Base-by-base conservation (phyloP, 2,888 invertebrate genomes). In the Synergus umbraculus region DNA sequence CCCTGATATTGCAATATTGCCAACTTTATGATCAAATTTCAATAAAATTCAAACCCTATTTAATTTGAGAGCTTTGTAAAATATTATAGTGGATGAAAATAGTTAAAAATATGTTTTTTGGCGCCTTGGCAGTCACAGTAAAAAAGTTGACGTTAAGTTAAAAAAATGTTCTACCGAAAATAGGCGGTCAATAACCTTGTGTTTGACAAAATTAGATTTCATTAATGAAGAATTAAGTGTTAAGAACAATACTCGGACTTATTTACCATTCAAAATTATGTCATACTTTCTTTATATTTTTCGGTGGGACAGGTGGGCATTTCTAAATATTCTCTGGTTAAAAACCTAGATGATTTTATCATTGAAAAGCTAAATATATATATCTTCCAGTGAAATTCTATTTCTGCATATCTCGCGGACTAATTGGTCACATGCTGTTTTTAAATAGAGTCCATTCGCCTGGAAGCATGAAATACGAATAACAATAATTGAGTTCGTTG, bases 371-470 rank as follows among this genome's bases (percentile, higher is more conserved):
- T 65, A 41, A 65, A 29, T 29, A 29, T 22, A n/a, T 54, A n/a
- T n/a, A 54, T n/a, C 54, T 7, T 2, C 8, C 54, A n/a, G 54
- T 54, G 8, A 54, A 54, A 54, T 54, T 54, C 54, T 54, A 65
- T 65, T 65, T 65, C 41, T 66, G 5, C 22, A 22, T n/a, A 43
- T 66, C 37, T 37, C 3, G 43, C 9, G 66, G 8, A 66, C 43
- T 15, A 69, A 46, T 69, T 69, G 22, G 13, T 69, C 44, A 69
- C 43, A 46, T 49, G 69, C 7, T 69, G 69, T 69, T 44, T 69
- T 49, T 49, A 22, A 49, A 69, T 46, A 46, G 46, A 69, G 49
- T 69, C 46, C 69, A 69, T 69, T 67, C 69, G 46, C 44, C 49
- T 69, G 8, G 7, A 15, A 44, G 29, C 46, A 15, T 29, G 15